Base-by-base conservation (phyloP, 1,140 invertebrate species). In the Bicyclus anynana region DNA sequence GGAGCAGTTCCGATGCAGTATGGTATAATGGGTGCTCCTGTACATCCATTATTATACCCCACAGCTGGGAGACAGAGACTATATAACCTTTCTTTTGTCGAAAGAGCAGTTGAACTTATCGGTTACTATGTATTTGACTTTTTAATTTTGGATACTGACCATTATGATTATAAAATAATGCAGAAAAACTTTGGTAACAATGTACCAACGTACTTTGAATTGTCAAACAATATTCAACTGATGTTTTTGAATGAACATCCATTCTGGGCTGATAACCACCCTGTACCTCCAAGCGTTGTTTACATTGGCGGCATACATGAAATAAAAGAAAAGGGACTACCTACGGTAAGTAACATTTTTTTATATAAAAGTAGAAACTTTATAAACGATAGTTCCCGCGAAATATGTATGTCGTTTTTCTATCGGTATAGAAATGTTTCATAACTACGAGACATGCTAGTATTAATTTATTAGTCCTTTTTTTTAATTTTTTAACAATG, bases 171-270 rank as follows among this genome's bases (percentile, higher is more conserved):
- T 18, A 29, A 42, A 46, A 59, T 83, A 1, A 62, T 81, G 12
- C 75, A 65, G 57, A 72, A 77, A 55, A 62, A 80, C 69, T 86
- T 90, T 59, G 87, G 79, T 12, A 23, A 69, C 2, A 67, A 77
- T 60, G 51, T 82, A 23, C 74, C 84, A 3, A 54, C 67, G n/a
- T 47, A 89, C n/a, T 57, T 69, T 0, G 79, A 88, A 42, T 54
- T 91, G n/a, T 67, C 80, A 47, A 67, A 69, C 42, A 89, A 87
- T 64, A 67, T 89, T 0, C 83, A 86, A 53, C 60, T 93, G 60
- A 51, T 91, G 13, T 83, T 93, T 49, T 23, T 88, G 7, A 90
- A 89, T 57, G 72, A 66, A 16, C 84, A 91, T 77, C 81, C 78
- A 10, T 61, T 81, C n/a, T 74, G 89, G 59, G 68, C 80, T 16